phyloP scores from a whole-genome alignment of 2,113 vertebrate genomes.

The Chroicocephalus ridibundus region DNA sequence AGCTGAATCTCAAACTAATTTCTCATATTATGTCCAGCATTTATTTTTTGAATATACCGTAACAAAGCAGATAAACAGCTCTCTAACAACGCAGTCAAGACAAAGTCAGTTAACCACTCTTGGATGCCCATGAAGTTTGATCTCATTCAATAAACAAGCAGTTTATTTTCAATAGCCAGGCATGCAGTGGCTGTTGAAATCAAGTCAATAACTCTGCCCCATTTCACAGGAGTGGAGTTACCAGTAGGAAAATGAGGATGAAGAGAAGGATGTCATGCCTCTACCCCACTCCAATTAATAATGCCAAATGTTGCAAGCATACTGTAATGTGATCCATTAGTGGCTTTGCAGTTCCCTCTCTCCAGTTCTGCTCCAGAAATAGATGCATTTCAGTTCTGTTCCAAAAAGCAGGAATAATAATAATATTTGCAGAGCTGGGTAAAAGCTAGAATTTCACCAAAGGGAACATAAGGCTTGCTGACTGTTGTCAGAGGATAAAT shows the following conservation, averaged over 20 bases:
- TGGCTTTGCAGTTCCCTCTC: not conserved
- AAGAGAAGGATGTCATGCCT: constrained; percentile 9
- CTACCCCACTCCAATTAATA: not conserved
- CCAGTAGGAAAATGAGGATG: not conserved
- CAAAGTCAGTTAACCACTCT: not conserved
- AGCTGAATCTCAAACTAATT: not conserved
- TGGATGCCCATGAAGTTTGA: not conserved
- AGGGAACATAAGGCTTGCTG: not conserved
- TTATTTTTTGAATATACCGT: not conserved
- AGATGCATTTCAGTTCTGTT: constrained; percentile 7
- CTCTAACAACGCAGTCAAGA: not conserved
- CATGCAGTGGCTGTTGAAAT: not conserved
- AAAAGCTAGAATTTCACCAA: not conserved
- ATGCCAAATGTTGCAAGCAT: not conserved
- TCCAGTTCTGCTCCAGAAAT: not conserved
- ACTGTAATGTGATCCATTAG: constrained; percentile 16
- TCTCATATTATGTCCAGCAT: not conserved
- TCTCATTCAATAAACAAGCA: not conserved
- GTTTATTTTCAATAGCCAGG: not conserved
- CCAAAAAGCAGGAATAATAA: not conserved
- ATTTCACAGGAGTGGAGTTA: not conserved
- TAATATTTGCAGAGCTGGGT: not conserved
- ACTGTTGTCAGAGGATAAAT: not conserved
- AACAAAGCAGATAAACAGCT: not conserved
- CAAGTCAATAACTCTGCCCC: not conserved